A percentile compares a stretch with the other conserved stretches of the same genome.
phyloP scores from a whole-genome alignment of 2,888 invertebrate genomes.

The Catocala fraxini region DNA sequence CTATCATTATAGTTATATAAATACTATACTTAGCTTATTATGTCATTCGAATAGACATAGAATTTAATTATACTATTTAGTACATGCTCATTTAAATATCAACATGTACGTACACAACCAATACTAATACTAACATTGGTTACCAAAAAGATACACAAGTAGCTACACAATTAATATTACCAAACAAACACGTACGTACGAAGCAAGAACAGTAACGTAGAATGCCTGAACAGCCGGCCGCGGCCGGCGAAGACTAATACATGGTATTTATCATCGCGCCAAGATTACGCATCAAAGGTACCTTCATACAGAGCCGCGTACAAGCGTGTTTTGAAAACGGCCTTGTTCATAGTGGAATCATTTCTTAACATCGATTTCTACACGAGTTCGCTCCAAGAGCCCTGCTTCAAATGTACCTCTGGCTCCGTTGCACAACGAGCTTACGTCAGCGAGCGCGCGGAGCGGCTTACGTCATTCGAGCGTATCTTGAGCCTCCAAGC shows the following conservation, averaged over 20 bases:
- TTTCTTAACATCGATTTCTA: constrained; percentile 85
- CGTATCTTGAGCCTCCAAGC: constrained; percentile 67
- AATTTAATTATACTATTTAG: background rate
- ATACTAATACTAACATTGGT: background rate
- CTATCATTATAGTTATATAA: background rate
- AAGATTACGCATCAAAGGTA: constrained; percentile 13
- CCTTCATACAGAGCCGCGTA: constrained; percentile 25
- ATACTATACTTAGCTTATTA: background rate
- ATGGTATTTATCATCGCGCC: constrained; percentile 10
- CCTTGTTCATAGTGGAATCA: constrained; percentile 73
- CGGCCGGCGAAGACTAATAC: constrained; percentile 6
- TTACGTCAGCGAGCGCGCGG: constrained; percentile 86
- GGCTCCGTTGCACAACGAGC: constrained; percentile 87
- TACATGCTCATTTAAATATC: background rate
- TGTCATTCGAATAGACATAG: background rate
- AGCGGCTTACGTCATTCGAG: constrained; percentile 86
- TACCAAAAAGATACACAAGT: constrained; percentile 6
- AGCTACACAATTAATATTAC: constrained; percentile 9
- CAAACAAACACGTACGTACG: constrained; percentile 14
- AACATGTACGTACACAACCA: background rate
- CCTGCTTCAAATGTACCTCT: constrained; percentile 83
- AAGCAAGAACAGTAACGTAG: constrained; percentile 16
- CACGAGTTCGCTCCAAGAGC: constrained; percentile 82
- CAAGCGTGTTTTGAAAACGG: constrained; percentile 67
- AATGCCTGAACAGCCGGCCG: constrained; percentile 10